These are phyloP conservation scores for Crossocerus cetratus DNA, from an alignment of 2,888 invertebrate genomes.

Conservation along the genomic window DNA sequence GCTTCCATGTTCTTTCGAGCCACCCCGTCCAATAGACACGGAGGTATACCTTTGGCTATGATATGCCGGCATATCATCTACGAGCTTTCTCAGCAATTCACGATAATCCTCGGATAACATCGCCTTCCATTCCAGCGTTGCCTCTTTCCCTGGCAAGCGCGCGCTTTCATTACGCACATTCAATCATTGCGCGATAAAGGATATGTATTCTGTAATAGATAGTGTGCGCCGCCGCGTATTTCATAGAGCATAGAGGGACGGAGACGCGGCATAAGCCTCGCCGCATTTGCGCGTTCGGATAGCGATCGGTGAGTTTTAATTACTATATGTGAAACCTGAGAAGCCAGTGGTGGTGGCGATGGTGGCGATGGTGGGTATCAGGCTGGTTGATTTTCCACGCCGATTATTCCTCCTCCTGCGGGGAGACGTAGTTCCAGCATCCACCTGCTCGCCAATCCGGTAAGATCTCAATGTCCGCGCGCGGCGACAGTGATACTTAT, in stretches of 20 bases:
- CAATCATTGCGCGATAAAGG: slow-evolving; percentile 36
- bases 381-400: slow-evolving; percentile 44
- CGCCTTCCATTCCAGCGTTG: slow-evolving; percentile 39
- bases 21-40: no score
- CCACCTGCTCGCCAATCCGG: slow-evolving; percentile 26
- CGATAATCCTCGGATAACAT: slow-evolving; percentile 27
- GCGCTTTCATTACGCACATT: slow-evolving; percentile 40
- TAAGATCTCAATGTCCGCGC: not conserved
- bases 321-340: slow-evolving; percentile 43
- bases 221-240: slow-evolving; percentile 30
- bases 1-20: no score
- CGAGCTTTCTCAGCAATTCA: not conserved
- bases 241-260: slow-evolving; percentile 38
- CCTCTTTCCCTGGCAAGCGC: slow-evolving; percentile 6
- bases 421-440: not conserved
- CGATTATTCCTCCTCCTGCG: slow-evolving; percentile 31
- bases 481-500: no score
- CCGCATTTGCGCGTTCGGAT: slow-evolving; percentile 34
- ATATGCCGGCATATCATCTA: no score
- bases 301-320: slow-evolving; percentile 48
- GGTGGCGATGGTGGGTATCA: slow-evolving; percentile 23
- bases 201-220: slow-evolving; percentile 25
- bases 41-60: no score
- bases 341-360: slow-evolving; percentile 5
- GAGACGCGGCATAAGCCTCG: slow-evolving; percentile 15